Conservation (phyloP, 2,113 vertebrate genomes). For the Pangasianodon gigas region DNA sequence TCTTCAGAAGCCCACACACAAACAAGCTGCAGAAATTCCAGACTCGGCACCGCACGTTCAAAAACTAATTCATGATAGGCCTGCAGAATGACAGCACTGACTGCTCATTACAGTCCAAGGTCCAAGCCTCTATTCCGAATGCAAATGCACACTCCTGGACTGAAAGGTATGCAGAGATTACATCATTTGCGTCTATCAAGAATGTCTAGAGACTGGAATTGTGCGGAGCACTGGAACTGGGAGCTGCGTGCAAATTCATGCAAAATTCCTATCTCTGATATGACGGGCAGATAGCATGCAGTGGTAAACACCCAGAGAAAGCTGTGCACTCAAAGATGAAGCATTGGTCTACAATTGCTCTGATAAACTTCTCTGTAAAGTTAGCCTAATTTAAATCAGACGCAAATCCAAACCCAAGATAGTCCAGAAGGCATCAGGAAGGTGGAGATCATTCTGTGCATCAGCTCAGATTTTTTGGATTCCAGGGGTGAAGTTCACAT, state of each 20-base stretch:
- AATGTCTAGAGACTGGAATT: neutral
- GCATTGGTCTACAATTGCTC: too few relatives aligned
- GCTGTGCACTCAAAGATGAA: neutral
- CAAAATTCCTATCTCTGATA: slow-evolving; percentile 1
- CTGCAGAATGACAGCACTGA: neutral
- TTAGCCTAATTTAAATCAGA: neutral
- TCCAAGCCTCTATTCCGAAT: neutral
- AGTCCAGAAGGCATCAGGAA: neutral
- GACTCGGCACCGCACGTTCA: neutral
- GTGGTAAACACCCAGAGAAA: neutral
- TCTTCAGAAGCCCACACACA: slow-evolving; percentile 18
- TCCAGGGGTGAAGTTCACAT: neutral
- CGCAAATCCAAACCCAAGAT: neutral
- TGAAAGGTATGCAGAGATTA: neutral
- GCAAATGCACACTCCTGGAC: neutral
- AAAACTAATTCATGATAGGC: neutral
- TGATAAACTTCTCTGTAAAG: neutral
- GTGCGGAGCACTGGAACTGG: neutral
- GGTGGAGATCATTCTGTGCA: neutral
- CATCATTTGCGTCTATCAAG: neutral
- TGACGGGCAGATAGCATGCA: slow-evolving; percentile 27
- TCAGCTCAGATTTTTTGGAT: neutral
- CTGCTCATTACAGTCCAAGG: slow-evolving; percentile 22
- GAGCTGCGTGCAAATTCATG: neutral
- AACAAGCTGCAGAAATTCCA: neutral